A percentile compares a stretch with the other conserved stretches of the same genome.
Evolutionary conservation across 2,888 invertebrate species (phyloP).

Genomic region (Limnephilus marmoratus): DNA sequence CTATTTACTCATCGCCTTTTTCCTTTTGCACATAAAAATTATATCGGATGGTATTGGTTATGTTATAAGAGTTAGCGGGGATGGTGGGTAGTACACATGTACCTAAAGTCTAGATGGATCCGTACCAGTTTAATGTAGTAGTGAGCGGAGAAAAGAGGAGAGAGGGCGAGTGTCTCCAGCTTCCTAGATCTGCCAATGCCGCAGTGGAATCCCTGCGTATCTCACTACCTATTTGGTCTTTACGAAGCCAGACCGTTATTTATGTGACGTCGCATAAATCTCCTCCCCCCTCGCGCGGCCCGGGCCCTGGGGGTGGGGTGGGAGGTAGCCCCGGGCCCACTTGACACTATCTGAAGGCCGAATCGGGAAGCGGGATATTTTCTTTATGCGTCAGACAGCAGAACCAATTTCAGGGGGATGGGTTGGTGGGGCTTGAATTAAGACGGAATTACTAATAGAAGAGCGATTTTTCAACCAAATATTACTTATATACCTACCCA

Average conservation of each 20-base stretch:
- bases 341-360: conserved; percentile 66
- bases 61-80: background rate
- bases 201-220: conserved; percentile 47
- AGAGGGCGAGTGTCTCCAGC: conserved; percentile 12
- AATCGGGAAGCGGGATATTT: conserved; percentile 66
- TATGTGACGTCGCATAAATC: conserved; percentile 67
- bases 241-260: conserved; percentile 64
- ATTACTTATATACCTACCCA: background rate
- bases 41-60: background rate
- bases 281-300: conserved; percentile 44
- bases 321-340: conserved; percentile 50
- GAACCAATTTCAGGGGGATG: conserved; percentile 34
- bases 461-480: background rate
- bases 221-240: conserved; percentile 65
- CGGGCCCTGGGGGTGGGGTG: conserved; percentile 36
- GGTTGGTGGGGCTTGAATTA: conserved; percentile 33
- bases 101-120: background rate
- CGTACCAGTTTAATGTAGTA: background rate
- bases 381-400: conserved; percentile 66
- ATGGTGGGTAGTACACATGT: background rate
- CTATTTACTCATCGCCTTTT: background rate
- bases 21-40: background rate
- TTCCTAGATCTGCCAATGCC: conserved; percentile 38
- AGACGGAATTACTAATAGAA: conserved; percentile 27
- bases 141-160: conserved; percentile 11